A percentile compares a stretch with the other conserved stretches of the same genome.
phyloP scores from a whole-genome alignment of 2,113 vertebrate species.

The Rhodinocichla rosea region DNA sequence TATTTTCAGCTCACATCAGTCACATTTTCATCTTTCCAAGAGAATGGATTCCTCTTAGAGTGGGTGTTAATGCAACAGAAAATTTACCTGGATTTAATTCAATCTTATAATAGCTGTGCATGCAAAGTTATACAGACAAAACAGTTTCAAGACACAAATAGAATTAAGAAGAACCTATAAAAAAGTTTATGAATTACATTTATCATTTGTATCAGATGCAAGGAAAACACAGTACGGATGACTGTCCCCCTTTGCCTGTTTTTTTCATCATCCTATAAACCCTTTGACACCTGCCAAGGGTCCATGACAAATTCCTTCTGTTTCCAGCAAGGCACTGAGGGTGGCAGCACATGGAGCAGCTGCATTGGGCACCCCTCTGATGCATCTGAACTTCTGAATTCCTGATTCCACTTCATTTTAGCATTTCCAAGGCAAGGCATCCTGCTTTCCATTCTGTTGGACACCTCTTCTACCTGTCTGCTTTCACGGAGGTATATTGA shows the following conservation, averaged over 20 bases:
- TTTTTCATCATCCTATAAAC: not conserved
- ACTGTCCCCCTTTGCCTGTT: not conserved
- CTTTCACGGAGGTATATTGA: fast-evolving
- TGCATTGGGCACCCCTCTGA: fast-evolving
- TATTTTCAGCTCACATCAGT: not conserved
- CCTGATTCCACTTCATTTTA: not conserved
- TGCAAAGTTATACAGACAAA: not conserved
- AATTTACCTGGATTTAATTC: not conserved
- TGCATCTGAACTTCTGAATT: not conserved
- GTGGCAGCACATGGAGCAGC: fast-evolving
- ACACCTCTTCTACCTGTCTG: not conserved
- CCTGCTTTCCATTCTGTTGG: not conserved
- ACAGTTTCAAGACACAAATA: not conserved
- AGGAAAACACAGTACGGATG: not conserved
- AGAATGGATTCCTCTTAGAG: not conserved
- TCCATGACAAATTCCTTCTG: not conserved
- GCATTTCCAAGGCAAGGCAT: not conserved
- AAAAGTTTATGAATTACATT: not conserved
- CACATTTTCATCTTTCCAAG: not conserved
- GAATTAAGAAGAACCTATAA: not conserved
- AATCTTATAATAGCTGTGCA: not conserved
- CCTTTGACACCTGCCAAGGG: not conserved
- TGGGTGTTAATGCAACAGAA: not conserved
- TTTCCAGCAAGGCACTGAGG: not conserved
- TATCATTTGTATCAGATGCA: not conserved